phyloP scores from a whole-genome alignment of 1,140 invertebrate species.

The Nylanderia fulva region DNA sequence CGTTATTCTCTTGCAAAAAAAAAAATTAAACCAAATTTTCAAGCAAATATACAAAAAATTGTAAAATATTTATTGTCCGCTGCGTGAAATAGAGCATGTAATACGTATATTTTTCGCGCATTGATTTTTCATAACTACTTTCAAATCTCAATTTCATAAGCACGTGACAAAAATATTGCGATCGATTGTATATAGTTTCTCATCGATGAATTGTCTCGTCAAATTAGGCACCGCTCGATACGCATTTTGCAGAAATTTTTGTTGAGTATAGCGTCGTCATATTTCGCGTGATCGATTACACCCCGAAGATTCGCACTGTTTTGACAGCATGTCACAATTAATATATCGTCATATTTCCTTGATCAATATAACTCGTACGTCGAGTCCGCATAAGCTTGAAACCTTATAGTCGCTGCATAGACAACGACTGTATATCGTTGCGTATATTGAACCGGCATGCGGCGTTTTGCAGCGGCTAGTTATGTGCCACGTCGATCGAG shows the following conservation, averaged over 20 bases:
- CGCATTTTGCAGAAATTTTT: neutral
- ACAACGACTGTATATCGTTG: constrained; percentile 36
- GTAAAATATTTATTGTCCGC: neutral
- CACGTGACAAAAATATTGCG: neutral
- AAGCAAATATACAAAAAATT: neutral
- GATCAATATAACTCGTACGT: constrained; percentile 13
- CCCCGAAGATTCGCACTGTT: constrained; percentile 42
- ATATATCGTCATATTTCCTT: constrained; percentile 25
- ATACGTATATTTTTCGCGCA: neutral
- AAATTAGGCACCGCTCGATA: neutral
- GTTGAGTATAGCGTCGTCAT: neutral
- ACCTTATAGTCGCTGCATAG: constrained; percentile 24
- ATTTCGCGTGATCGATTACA: neutral
- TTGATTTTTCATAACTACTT: constrained; percentile 21
- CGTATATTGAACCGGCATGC: constrained; percentile 46
- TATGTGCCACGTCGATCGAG: constrained; percentile 54
- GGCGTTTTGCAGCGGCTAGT: constrained; percentile 1
- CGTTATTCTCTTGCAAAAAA: too few relatives aligned
- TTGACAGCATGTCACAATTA: constrained; percentile 11
- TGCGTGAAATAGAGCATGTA: neutral
- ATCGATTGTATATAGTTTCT: neutral
- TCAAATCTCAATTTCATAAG: neutral
- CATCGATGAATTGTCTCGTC: neutral
- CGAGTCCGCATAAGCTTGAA: constrained; percentile 3
- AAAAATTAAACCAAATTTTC: too few relatives aligned